Conservation (phyloP, 2,113 vertebrate genomes). For the Leptobrachium ailaonicum region DNA sequence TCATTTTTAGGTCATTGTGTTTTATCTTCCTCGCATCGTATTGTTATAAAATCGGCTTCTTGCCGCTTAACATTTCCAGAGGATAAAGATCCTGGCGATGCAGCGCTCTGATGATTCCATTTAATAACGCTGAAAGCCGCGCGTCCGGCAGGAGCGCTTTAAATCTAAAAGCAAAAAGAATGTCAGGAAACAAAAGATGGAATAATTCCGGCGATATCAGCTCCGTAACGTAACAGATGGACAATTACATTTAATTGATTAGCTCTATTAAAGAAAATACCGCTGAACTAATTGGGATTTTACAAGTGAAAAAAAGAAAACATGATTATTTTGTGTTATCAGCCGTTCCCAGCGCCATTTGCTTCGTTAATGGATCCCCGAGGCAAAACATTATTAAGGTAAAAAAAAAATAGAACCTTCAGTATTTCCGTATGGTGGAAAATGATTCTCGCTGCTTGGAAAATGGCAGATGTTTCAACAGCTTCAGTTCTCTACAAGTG, state of each 20-base stretch:
- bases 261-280: not conserved
- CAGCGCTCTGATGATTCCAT: too few relatives aligned
- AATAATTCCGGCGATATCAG: not conserved
- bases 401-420: not conserved
- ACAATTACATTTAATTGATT: slow-evolving; percentile 4
- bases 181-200: too few relatives aligned
- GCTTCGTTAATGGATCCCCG: not conserved
- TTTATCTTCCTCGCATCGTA: too few relatives aligned
- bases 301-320: slow-evolving; percentile 11
- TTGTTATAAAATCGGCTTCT: too few relatives aligned
- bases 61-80: too few relatives aligned
- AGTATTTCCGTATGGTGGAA: not conserved
- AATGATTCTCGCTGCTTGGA: not conserved
- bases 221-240: not conserved
- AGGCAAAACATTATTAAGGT: slow-evolving; percentile 7
- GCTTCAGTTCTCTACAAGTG: not conserved
- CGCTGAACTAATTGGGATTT: slow-evolving; percentile 1
- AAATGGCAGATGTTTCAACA: not conserved
- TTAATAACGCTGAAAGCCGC: too few relatives aligned
- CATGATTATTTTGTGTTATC: slow-evolving; percentile 10
- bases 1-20: too few relatives aligned
- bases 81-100: too few relatives aligned
- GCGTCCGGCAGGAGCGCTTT: too few relatives aligned
- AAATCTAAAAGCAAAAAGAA: too few relatives aligned
- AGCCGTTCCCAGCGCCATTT: not conserved